phyloP scores from a whole-genome alignment of 1,140 invertebrate species.

The Drosophila ironensis region DNA sequence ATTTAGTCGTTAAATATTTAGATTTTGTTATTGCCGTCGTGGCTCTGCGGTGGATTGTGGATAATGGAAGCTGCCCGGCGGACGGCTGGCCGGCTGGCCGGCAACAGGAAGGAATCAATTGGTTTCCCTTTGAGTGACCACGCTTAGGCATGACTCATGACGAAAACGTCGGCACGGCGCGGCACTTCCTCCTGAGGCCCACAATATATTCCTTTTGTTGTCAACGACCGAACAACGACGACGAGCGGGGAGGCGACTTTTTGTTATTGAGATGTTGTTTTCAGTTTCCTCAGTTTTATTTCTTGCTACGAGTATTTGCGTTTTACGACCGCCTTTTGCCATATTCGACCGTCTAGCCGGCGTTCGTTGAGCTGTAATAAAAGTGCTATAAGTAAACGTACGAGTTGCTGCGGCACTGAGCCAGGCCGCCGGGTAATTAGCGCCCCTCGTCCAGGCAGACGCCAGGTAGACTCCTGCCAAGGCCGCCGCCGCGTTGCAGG shows the following conservation, averaged over 20 bases:
- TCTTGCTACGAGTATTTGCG: slow-evolving; percentile 29
- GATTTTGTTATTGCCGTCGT: slow-evolving; percentile 56
- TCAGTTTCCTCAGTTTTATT: slow-evolving; percentile 37
- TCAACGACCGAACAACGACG: background rate
- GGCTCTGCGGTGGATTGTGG: slow-evolving; percentile 19
- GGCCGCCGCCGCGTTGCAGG: slow-evolving; percentile 29
- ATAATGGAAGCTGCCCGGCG: background rate
- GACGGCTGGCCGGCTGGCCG: background rate
- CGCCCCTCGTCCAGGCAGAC: slow-evolving; percentile 37
- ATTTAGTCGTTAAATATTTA: slow-evolving; percentile 79
- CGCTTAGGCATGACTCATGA: slow-evolving; percentile 69
- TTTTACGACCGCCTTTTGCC: slow-evolving; percentile 62
- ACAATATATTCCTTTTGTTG: slow-evolving; percentile 61
- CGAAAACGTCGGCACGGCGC: slow-evolving; percentile 50
- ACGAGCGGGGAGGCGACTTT: slow-evolving; percentile 18
- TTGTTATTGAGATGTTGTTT: slow-evolving; percentile 26
- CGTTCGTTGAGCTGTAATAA: background rate
- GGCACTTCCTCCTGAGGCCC: slow-evolving; percentile 57
- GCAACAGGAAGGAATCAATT: slow-evolving; percentile 77
- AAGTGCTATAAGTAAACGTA: slow-evolving; percentile 35
- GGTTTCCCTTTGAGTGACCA: slow-evolving; percentile 60
- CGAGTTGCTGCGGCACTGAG: slow-evolving; percentile 34
- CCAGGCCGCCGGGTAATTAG: slow-evolving; percentile 49
- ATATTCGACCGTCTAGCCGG: slow-evolving; percentile 15
- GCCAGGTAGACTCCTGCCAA: slow-evolving; percentile 15